These are phyloP conservation scores for Zoanthus gigantus DNA, from an alignment of 92 coral and sea anemone genomes.

Conservation along the genomic window DNA sequence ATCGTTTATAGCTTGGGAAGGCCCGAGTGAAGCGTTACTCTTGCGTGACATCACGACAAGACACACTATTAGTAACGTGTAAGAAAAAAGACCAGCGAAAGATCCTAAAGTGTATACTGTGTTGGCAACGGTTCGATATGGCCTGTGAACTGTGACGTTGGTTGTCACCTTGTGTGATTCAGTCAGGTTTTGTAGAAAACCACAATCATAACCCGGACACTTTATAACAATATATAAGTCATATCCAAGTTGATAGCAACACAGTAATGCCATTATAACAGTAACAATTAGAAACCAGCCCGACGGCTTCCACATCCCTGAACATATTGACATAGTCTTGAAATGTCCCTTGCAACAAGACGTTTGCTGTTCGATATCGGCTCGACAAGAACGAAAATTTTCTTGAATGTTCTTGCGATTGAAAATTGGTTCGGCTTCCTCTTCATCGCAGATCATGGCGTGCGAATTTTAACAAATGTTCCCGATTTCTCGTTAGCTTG, in stretches of 20 bases:
- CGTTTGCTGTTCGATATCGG: not conserved
- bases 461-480: no score
- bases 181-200: conserved; percentile 65
- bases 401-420: conserved; percentile 20
- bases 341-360: not conserved
- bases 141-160: conserved; percentile 45
- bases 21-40: conserved; percentile 13
- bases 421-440: conserved; percentile 1
- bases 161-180: conserved; percentile 5
- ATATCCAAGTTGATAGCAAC: conserved; percentile 71
- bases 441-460: not conserved
- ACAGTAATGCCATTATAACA: conserved; percentile 47
- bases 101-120: conserved; percentile 75
- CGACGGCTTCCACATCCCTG: conserved; percentile 72
- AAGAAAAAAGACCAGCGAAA: conserved; percentile 70
- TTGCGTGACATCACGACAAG: conserved; percentile 49
- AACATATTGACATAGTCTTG: conserved; percentile 48
- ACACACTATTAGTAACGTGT: conserved; percentile 55
- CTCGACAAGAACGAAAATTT: conserved; percentile 34
- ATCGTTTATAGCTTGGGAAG: conserved; percentile 59
- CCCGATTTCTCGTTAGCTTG: no score
- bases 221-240: conserved; percentile 68
- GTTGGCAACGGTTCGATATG: conserved; percentile 66
- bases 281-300: conserved; percentile 57
- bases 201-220: conserved; percentile 79